Evolutionary conservation across 2,113 vertebrate species (phyloP), one percentile per base, ranked within the genome.

Genomic region (Caranx ignobilis): DNA sequence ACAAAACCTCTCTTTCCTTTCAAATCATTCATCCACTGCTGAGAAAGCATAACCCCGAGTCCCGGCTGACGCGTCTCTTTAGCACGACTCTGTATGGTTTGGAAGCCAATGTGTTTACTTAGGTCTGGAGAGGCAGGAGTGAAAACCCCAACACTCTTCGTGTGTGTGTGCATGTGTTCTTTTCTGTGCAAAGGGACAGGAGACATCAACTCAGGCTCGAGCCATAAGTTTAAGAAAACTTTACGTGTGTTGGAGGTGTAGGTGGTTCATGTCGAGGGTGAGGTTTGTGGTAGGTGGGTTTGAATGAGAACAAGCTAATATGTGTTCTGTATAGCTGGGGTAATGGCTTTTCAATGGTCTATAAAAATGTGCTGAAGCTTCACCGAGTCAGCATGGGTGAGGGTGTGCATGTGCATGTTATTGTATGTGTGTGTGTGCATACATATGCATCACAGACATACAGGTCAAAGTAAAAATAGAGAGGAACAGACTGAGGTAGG

Each of bases 81-180:
- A 92, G 81, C 52, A 32, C 37, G 12, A 81, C 75, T 83, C 63
- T 78, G 87, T 91, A 88, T 89, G 92, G 82, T 94, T 94, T 94
- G 92, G 91, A 93, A 91, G 37, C 70, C 54, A 65, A 37, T 1
- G 11, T 93, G 90, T 94, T 94, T 92, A 89, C 89, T 93, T 92
- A 89, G 91, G 89, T 92, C 85, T 88, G 43, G 79, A 80, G 87
- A 75, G 70, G 79, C 65, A 86, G 66, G 77, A 75, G 82, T 64
- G 84, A 83, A 88, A 88, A 85, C 81, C 62, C 68, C 87, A 83
- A 77, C 70, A 69, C 79, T 70, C 48, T 77, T 61, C 21, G 11
- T 43, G 26, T 61, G n/a, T 57, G 78, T 61, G 21, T 71, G 19
- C 19, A 35, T 56, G 37, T 59, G 6, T 1, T 71, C 70, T 65